A percentile compares a stretch with the other conserved stretches of the same genome.
Conservation (phyloP, 2,888 invertebrate species). For the Phanerotoma sp. region DNA sequence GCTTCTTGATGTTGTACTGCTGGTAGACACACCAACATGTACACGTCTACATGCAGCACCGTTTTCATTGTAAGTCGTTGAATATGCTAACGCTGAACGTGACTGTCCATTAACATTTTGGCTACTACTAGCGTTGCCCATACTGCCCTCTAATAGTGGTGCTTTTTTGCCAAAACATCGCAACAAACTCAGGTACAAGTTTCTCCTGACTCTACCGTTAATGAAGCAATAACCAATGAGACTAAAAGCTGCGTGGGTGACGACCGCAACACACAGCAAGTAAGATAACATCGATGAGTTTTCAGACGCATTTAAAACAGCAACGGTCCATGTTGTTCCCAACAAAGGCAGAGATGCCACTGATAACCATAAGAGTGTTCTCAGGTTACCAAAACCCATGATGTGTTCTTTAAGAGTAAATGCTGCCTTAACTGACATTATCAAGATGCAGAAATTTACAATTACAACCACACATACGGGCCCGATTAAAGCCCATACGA, state of each 20-base stretch:
- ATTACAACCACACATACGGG: constrained; percentile 80
- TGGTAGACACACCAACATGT: constrained; percentile 91
- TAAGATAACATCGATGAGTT: constrained; percentile 73
- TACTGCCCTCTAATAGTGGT: constrained; percentile 74
- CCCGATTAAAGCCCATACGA: constrained; percentile 94
- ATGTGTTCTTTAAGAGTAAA: constrained; percentile 89
- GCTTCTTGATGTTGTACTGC: constrained; percentile 91
- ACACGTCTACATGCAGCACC: constrained; percentile 67
- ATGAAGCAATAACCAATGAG: constrained; percentile 85
- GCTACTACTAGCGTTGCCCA: constrained; percentile 70
- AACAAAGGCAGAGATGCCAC: constrained; percentile 83
- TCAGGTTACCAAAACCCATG: constrained; percentile 68
- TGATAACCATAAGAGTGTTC: constrained; percentile 83
- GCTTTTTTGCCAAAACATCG: constrained; percentile 81
- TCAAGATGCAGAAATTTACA: constrained; percentile 76
- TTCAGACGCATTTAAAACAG: constrained; percentile 76
- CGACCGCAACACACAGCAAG: constrained; percentile 73
- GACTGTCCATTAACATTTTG: constrained; percentile 71
- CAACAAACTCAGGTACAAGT: constrained; percentile 69
- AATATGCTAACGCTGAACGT: constrained; percentile 81
- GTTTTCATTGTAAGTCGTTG: constrained; percentile 76
- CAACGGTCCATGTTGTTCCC: constrained; percentile 84
- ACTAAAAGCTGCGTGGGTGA: constrained; percentile 80
- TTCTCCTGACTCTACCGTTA: constrained; percentile 80
- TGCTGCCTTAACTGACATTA: constrained; percentile 86